A percentile compares a stretch with the other conserved stretches of the same genome.
These are phyloP conservation scores for Trichogramma evanescens DNA, from an alignment of 2,888 invertebrate species.

Conservation along the genomic window DNA sequence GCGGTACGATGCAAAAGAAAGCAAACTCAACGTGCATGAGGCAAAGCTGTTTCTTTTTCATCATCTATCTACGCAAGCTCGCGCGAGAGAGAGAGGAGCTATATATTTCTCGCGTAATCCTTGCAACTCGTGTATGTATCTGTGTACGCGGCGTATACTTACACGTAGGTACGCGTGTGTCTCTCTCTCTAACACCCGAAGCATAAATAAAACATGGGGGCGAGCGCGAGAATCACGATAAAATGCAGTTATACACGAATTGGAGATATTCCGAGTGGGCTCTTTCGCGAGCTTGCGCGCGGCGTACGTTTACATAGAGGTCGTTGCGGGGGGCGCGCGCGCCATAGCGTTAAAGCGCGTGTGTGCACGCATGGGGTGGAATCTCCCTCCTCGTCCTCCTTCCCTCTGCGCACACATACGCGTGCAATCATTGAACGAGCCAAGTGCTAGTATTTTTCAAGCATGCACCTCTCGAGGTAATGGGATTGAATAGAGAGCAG, in stretches of 20 bases:
- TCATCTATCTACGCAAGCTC: not conserved
- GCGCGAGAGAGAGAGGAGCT: no score
- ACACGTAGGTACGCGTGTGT: not conserved
- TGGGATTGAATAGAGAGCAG: no score
- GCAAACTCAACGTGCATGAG: not conserved
- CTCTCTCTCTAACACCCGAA: no score
- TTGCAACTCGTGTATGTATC: not conserved
- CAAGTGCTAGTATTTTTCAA: no score
- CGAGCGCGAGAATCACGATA: slow-evolving; percentile 1
- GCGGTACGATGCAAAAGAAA: not conserved
- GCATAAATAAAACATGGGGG: slow-evolving; percentile 12
- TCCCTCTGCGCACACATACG: no score
- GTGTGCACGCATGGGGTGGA: no score
- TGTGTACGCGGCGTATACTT: slow-evolving; percentile 1
- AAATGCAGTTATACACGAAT: slow-evolving; percentile 2
- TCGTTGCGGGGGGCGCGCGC: no score
- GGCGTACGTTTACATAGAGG: slow-evolving; percentile 1
- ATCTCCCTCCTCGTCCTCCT: no score
- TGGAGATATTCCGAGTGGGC: not conserved
- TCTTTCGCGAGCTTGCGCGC: slow-evolving; percentile 2
- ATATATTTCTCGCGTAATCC: no score
- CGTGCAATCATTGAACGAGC: no score
- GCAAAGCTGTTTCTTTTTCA: slow-evolving; percentile 12
- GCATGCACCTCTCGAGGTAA: no score
- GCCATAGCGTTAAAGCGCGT: no score